phyloP scores from a whole-genome alignment of 2,797 vertebrate genomes.

The Astyanax mexicanus region DNA sequence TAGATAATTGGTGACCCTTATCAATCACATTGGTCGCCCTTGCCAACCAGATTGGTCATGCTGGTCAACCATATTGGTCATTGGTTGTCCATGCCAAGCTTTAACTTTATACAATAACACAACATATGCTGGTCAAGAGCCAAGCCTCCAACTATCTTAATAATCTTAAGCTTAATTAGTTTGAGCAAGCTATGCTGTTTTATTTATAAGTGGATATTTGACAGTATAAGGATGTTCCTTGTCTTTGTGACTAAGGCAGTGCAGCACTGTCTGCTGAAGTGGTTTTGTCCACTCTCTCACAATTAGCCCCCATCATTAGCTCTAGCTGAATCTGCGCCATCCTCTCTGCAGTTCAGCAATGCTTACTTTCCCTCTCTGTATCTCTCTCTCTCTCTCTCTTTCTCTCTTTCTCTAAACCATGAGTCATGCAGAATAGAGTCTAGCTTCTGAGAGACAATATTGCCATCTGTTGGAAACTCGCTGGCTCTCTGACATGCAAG shows the following conservation, averaged over 20 bases:
- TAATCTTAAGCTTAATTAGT: no score
- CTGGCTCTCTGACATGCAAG: constrained; percentile 1
- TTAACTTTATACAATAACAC: no score
- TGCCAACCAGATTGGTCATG: no score
- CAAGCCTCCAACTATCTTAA: no score
- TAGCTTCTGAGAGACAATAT: constrained; percentile 73
- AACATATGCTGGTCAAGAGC: no score
- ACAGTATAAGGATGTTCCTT: no score
- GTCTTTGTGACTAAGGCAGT: not conserved
- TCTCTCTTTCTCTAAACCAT: not conserved
- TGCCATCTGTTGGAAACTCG: constrained; percentile 82
- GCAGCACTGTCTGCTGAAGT: not conserved
- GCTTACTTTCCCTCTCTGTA: not conserved
- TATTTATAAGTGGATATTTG: no score
- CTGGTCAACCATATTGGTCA: no score
- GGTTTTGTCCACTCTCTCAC: not conserved
- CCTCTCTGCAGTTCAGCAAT: not conserved
- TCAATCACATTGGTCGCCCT: no score
- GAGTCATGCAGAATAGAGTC: not conserved
- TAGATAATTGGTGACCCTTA: no score
- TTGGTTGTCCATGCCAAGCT: no score
- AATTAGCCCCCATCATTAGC: constrained; percentile 7
- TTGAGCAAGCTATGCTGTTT: no score
- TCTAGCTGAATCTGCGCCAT: constrained; percentile 5
- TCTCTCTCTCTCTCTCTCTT: not conserved